Base-by-base conservation (phyloP, 2,888 invertebrate species). In the Alviniconcha strummeri region DNA sequence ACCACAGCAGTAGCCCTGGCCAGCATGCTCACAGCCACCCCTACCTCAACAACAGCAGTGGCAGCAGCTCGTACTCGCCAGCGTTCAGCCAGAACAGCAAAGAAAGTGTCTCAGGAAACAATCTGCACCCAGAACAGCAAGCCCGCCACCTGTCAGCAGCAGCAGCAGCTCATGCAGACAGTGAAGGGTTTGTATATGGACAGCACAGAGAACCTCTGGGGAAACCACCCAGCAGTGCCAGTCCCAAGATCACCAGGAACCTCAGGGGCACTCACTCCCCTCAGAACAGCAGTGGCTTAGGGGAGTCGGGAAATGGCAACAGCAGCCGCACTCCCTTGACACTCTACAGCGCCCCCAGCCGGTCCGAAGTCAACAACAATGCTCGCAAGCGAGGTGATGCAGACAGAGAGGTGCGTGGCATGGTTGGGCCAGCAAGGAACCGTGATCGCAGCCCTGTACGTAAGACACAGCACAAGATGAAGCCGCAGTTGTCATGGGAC, bases 401-500 rank as follows among this genome's bases (percentile, higher is more conserved):
- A 13, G 79, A 54, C 7, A 55, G 76, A 17, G 17, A 13, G 17
- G 19, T 72, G 55, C 72, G 8, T 54, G 19, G 52, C 36, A 13
- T 19, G 17, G 72, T 57, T 36, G 36, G 36, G 55, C 54, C 79
- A 7, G 64, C 81, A 11, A 71, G 56, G 64, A 76, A 82, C 8
- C 81, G 60, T 36, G 78, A 72, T 9, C 60, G 64, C 19, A 80
- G 54, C 57, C 71, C 83, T 56, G 54, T 54, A 4, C 64, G 71
- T 36, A 76, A 56, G 64, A 13, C 60, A 7, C 81, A 57, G 52
- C 81, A 69, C 71, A 72, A n/a, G n/a, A 52, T 74, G 15, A 78
- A 74, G 76, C 76, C 82, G 8, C 60, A 54, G 17, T 60, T 82
- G 19, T 75, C 82, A 13, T 82, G 82, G 82, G 82, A 74, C 19